phyloP scores from a whole-genome alignment of 2,113 vertebrate genomes.

The Pantherophis guttatus region DNA sequence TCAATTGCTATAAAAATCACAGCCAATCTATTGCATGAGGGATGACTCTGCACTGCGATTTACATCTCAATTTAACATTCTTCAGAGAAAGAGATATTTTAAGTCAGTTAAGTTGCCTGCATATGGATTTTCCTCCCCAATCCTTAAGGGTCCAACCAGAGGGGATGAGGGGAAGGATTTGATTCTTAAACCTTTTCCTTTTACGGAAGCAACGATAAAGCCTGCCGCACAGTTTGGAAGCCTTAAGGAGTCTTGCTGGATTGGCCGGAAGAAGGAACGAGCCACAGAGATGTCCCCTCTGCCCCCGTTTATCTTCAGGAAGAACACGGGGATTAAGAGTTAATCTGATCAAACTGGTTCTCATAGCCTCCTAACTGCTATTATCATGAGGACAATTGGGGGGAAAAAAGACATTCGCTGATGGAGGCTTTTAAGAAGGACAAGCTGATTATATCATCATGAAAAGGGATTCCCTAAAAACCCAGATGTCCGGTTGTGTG shows the following conservation, averaged over 20 bases:
- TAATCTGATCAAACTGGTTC: conserved; percentile 16
- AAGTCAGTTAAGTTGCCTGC: background rate
- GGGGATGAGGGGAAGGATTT: background rate
- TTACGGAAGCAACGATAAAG: background rate
- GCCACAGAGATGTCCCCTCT: background rate
- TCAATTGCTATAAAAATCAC: background rate
- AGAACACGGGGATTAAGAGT: conserved; percentile 17
- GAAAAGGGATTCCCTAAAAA: background rate
- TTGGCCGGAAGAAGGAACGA: background rate
- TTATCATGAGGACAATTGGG: background rate
- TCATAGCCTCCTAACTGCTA: background rate
- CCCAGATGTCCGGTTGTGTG: background rate
- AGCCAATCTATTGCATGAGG: background rate
- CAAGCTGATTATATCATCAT: background rate
- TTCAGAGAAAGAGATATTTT: background rate
- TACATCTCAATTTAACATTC: background rate
- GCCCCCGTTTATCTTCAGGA: background rate
- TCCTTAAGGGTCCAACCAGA: too few relatives aligned
- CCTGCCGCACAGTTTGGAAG: background rate
- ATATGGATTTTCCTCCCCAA: background rate
- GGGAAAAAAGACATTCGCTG: background rate
- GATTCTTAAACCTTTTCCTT: background rate
- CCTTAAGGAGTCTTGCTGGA: background rate
- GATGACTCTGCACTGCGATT: background rate
- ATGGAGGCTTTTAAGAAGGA: background rate